Base-by-base conservation (phyloP, 2,888 invertebrate genomes). In the Platypus cylindrus region DNA sequence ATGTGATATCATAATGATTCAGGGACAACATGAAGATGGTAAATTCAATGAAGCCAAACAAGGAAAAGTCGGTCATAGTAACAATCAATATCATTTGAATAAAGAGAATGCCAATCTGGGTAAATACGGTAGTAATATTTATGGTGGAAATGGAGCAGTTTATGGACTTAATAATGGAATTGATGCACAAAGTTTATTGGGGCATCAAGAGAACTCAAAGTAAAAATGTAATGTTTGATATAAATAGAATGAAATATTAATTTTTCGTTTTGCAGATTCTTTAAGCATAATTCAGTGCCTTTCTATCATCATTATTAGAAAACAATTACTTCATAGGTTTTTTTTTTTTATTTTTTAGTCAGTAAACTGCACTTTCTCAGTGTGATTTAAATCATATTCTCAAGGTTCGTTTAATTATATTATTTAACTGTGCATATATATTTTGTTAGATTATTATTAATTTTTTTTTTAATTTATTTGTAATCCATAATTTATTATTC, bases 61-160 rank as follows among this genome's bases (percentile, higher is more conserved):
- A 36, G 71, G 70, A 39, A 71, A 74, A 42, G 67, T 71, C 48
- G 73, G 73, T 3, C 70, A 73, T 49, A 71, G 68, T 41, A 61
- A 68, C 5, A 65, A 67, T 1, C 65, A 69, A 33, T 68, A 72
- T 46, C 62, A 67, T 41, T 52, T 68, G 33, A 71, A 72, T 45
- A 72, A 73, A 43, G 54, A 66, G n/a, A 71, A 72, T 43, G 69
- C 63, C 5, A 71, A 71, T 47, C 67, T 71, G 61, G 73, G 72
- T 4, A 70, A 72, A 52, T 74, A 66, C 51, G 66, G 70, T 32
- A 67, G 71, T 39, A 71, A 71, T 44, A 71, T 68, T 45, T 71
- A 66, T 58, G 67, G 67, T 38, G 72, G 68, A 8, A 70, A 66
- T 20, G 67, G 71, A 2, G 68, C 71, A 45, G 63, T 66, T 25